These are phyloP conservation scores for Chloebia gouldiae DNA, from an alignment of 2,113 vertebrate species.

Conservation along the genomic window DNA sequence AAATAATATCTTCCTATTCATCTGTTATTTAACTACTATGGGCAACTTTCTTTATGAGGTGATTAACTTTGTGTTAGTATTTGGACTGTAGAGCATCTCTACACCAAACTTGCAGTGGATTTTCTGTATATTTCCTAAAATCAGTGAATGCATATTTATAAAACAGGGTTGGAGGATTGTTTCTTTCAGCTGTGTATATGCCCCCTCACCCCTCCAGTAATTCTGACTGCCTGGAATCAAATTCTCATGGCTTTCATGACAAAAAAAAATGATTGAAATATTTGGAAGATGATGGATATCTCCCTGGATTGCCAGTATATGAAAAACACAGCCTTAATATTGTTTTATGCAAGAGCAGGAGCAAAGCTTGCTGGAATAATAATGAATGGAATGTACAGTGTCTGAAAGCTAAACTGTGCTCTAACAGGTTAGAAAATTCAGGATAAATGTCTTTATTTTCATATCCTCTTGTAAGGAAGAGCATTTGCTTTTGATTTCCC, in stretches of 20 bases:
- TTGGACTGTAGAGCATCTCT: not conserved
- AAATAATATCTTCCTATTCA: not conserved
- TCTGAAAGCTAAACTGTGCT: not conserved
- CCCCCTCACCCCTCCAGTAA: not conserved
- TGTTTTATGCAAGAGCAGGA: not conserved
- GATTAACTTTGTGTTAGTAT: not conserved
- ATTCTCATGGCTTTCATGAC: not conserved
- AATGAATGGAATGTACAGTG: not conserved
- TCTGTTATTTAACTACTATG: not conserved
- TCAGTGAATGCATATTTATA: not conserved
- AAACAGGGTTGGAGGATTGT: not conserved
- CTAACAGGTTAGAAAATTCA: not conserved
- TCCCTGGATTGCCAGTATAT: not conserved
- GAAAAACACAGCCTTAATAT: not conserved
- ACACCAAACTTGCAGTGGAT: not conserved
- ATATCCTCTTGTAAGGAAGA: not conserved
- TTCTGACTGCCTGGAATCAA: not conserved
- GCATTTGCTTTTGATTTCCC: not conserved
- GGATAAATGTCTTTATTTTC: not conserved
- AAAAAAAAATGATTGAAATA: not conserved
- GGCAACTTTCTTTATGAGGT: not conserved
- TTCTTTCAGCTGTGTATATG: not conserved
- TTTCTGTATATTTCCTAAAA: not conserved
- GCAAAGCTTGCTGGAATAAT: not conserved
- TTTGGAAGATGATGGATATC: not conserved